Percentiles rank a stretch among this genome's conserved stretches.
Conservation (phyloP, 2,113 vertebrate genomes). For the Myotis lucifugus region DNA sequence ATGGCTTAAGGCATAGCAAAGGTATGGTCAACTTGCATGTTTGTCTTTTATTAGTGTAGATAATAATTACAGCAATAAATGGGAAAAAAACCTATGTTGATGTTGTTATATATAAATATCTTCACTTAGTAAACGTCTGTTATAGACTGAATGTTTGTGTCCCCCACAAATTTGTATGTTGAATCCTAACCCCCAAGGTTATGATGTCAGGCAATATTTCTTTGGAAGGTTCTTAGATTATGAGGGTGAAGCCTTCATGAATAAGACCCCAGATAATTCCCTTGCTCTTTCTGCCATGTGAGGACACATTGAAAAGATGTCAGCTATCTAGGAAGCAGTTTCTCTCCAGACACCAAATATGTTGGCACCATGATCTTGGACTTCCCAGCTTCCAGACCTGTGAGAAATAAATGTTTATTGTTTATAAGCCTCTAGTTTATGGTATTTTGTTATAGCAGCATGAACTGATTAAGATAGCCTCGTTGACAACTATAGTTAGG, state of each 20-base stretch:
- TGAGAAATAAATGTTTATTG: neutral
- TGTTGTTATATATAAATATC: slow-evolving; percentile 14
- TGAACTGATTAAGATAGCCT: neutral
- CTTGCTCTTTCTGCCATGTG: neutral
- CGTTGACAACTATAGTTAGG: slow-evolving; percentile 2
- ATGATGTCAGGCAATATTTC: neutral
- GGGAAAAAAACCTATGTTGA: neutral
- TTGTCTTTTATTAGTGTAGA: too few species aligned
- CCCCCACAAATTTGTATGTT: neutral
- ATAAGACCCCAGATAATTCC: neutral
- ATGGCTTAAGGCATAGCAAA: too few species aligned
- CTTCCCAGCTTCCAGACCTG: neutral
- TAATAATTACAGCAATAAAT: neutral
- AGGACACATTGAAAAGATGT: neutral
- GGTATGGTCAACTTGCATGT: too few species aligned
- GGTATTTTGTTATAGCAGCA: neutral
- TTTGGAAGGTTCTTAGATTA: neutral
- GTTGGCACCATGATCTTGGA: neutral
- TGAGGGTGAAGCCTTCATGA: neutral
- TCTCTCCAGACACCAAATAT: neutral
- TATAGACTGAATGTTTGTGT: neutral
- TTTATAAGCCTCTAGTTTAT: neutral
- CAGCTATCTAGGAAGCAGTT: neutral
- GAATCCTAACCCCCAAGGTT: neutral
- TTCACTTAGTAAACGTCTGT: slow-evolving; percentile 13